Conservation (phyloP, 2,797 vertebrate genomes). For the Psittacula derbiana region DNA sequence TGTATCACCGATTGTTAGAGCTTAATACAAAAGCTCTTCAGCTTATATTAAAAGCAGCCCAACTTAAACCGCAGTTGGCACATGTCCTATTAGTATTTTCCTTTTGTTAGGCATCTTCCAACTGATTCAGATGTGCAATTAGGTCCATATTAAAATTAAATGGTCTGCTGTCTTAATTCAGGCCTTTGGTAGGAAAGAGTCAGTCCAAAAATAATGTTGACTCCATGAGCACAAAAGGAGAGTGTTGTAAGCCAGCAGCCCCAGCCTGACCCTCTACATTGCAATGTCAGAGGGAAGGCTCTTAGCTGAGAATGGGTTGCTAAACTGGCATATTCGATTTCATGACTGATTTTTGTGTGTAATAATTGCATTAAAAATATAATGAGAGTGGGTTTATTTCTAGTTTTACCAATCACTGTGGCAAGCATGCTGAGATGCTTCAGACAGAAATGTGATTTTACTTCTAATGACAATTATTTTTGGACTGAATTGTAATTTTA, state of each 20-base stretch:
- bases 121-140: constrained; percentile 48
- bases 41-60: constrained; percentile 48
- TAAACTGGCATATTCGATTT: constrained; percentile 58
- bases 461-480: constrained; percentile 62
- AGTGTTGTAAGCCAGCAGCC: not conserved
- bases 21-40: constrained; percentile 68
- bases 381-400: constrained; percentile 18
- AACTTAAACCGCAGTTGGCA: constrained; percentile 61
- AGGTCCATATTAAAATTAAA: constrained; percentile 70
- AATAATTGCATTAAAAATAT: constrained; percentile 54
- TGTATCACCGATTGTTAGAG: constrained; percentile 61
- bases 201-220: not conserved
- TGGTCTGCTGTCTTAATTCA: constrained; percentile 54
- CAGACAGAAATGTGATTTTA: constrained; percentile 55
- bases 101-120: constrained; percentile 54
- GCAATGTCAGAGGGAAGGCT: not conserved
- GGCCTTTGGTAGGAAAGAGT: not conserved
- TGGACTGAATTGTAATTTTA: constrained; percentile 48
- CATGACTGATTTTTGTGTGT: constrained; percentile 37
- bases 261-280: not conserved
- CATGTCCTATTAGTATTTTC: constrained; percentile 51
- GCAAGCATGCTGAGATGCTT: constrained; percentile 20
- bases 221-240: not conserved
- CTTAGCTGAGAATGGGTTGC: not conserved
- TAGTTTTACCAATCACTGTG: constrained; percentile 30